Evolutionary conservation across 2,113 vertebrate genomes (phyloP), one percentile per base, ranked within the genome.

Genomic region (Oryzias curvinotus): DNA sequence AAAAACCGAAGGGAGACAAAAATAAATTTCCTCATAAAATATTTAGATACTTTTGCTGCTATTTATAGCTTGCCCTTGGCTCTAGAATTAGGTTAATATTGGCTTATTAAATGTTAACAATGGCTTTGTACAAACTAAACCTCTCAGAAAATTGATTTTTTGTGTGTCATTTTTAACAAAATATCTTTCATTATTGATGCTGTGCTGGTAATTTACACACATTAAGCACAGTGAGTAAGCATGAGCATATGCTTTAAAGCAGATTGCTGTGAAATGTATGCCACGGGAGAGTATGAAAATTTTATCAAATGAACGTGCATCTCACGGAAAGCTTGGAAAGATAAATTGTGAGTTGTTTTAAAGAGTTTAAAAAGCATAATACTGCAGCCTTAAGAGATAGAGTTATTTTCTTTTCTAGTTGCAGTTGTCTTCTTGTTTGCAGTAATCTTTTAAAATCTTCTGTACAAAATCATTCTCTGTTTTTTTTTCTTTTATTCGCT

Each of bases 21-120:
- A 88, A 90, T 90, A 90, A 75, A 72, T 16, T 45, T 16, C 30
- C 63, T 76, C 70, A 83, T 90, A 19, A 85, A 88, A 66, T 78
- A 86, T 88, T 85, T 78, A 86, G 55, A 73, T 57, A 67, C 53
- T 82, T 71, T 30, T 65, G 52, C 17, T 21, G 44, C 67, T 88
- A 84, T 86, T 84, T 78, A 78, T 86, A 80, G 73, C 46, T 14
- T 53, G 51, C 77, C 47, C 62, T 52, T 23, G 74, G 69, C 73
- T 69, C 65, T 53, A 65, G 50, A 84, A 84, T 74, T 59, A 64
- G 79, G 61, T 59, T 81, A 73, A 74, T 75, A 67, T 52, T 56
- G 59, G 28, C 80, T 71, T 61, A 70, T 65, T 53, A 68, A 73
- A 85, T 85, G 65, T 62, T 28, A 2, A 1, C 52, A 55, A 57